Evolutionary conservation across 1,140 invertebrate species (phyloP).

Genomic region (Palaemon carinicauda): DNA sequence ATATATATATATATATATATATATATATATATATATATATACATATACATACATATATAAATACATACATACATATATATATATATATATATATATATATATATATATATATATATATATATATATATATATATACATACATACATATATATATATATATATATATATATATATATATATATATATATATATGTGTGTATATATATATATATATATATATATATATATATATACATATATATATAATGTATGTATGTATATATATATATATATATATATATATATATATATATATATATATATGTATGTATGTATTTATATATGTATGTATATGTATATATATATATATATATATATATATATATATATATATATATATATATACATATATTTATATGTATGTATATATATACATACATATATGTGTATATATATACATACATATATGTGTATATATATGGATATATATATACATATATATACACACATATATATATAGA

Average conservation of each 20-base stretch:
- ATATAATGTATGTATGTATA: neutral
- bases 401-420: neutral
- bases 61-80: neutral
- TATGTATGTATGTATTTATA: neutral
- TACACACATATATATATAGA: neutral
- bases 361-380: constrained; percentile 2
- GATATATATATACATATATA: neutral
- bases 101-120: neutral
- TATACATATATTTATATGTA: neutral
- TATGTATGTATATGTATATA: neutral
- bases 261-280: neutral
- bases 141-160: neutral
- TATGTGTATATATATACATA: neutral
- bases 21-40: too few relatives aligned
- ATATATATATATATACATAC: neutral
- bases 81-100: neutral
- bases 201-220: constrained; percentile 2
- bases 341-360: neutral
- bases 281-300: neutral
- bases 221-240: neutral
- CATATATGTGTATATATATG: neutral
- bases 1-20: too few relatives aligned
- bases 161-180: too few relatives aligned
- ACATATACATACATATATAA: too few relatives aligned
- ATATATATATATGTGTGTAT: neutral